These are phyloP conservation scores for Pammene aurita DNA, from an alignment of 2,888 invertebrate genomes.

Conservation along the genomic window DNA sequence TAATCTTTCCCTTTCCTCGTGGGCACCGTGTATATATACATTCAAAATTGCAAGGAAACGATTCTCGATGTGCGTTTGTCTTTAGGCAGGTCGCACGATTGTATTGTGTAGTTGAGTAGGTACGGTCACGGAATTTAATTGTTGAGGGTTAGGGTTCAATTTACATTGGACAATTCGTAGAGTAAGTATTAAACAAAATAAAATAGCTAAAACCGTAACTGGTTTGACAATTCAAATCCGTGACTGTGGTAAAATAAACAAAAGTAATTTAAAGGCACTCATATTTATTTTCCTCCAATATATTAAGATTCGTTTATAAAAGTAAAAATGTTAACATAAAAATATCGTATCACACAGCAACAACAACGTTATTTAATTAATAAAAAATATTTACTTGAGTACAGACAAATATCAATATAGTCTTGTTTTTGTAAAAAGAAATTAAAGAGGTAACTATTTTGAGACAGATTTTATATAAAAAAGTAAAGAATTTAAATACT, in stretches of 20 bases:
- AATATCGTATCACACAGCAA: conserved; percentile 74
- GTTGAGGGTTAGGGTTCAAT: too few relatives aligned
- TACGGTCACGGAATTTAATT: too few relatives aligned
- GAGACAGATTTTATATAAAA: conserved; percentile 6
- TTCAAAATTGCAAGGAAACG: too few relatives aligned
- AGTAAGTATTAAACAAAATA: too few relatives aligned
- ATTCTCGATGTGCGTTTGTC: too few relatives aligned
- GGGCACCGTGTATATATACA: too few relatives aligned
- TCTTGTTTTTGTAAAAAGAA: conserved; percentile 1
- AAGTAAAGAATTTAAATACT: conserved; percentile 2
- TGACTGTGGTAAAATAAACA: conserved; percentile 55
- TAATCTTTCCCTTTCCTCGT: too few relatives aligned
- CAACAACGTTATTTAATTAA: conserved; percentile 54
- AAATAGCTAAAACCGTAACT: too few relatives aligned
- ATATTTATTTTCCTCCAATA: conserved; percentile 72
- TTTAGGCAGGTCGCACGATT: too few relatives aligned
- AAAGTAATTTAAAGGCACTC: conserved; percentile 66
- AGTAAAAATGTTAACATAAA: conserved; percentile 69
- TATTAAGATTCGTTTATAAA: conserved; percentile 77
- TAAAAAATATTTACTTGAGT: conserved; percentile 20
- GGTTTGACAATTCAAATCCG: too few relatives aligned
- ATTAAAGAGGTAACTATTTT: conserved; percentile 36
- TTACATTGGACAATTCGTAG: too few relatives aligned
- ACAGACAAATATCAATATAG: conserved; percentile 4
- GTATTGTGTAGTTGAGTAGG: too few relatives aligned